phyloP scores from a whole-genome alignment of 2,888 invertebrate genomes.

The Ectemnius cavifrons region DNA sequence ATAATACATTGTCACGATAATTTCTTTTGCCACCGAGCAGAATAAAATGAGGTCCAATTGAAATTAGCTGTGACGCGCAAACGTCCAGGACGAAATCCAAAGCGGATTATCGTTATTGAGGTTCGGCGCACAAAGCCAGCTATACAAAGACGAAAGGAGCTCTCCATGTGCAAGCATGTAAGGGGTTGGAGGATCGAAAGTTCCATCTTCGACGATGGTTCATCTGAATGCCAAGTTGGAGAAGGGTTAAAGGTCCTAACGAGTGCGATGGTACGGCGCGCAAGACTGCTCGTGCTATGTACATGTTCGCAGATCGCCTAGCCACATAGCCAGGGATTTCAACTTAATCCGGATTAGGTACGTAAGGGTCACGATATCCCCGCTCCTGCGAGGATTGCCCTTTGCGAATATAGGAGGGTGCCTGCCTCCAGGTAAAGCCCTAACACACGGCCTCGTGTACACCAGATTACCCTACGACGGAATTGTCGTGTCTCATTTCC shows the following conservation, averaged over 20 bases:
- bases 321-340: slow-evolving; percentile 73
- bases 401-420: slow-evolving; percentile 57
- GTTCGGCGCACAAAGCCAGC: slow-evolving; percentile 1
- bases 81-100: background rate
- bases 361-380: slow-evolving; percentile 76
- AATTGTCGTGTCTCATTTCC: slow-evolving; percentile 27
- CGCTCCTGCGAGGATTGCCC: slow-evolving; percentile 54
- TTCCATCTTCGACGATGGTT: slow-evolving; percentile 15
- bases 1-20: too few relatives aligned
- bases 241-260: slow-evolving; percentile 64
- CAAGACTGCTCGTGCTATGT: slow-evolving; percentile 56
- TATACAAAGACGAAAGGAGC: slow-evolving; percentile 1
- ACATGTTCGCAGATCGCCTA: slow-evolving; percentile 72
- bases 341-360: slow-evolving; percentile 77
- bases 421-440: slow-evolving; percentile 52
- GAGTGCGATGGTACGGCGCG: slow-evolving; percentile 63
- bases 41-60: too few relatives aligned
- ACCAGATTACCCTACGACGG: slow-evolving; percentile 50
- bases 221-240: background rate
- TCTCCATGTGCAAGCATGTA: slow-evolving; percentile 4
- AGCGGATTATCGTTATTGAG: slow-evolving; percentile 7
- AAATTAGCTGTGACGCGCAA: background rate
- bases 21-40: too few relatives aligned
- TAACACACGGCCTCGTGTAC: slow-evolving; percentile 40
- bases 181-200: slow-evolving; percentile 16